Evolutionary conservation across 2,113 vertebrate genomes (phyloP).

Genomic region (Paralichthys olivaceus): DNA sequence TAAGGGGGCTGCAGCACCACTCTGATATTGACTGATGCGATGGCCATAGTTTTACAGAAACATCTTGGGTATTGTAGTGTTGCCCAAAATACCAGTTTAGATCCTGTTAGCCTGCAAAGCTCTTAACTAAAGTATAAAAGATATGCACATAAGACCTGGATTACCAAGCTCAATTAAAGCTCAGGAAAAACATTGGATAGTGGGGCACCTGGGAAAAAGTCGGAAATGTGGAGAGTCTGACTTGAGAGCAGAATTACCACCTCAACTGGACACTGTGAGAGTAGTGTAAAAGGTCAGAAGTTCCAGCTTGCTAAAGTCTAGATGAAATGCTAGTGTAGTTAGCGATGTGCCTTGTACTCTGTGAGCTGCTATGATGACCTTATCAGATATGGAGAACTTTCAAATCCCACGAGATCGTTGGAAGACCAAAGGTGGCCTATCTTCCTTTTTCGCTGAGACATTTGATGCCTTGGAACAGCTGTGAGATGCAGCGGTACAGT

Average conservation of each 20-base stretch:
- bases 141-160: slow-evolving; percentile 19
- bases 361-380: slow-evolving; percentile 66
- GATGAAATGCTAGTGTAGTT: slow-evolving; percentile 61
- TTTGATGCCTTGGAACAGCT: slow-evolving; percentile 27
- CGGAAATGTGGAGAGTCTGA: slow-evolving; percentile 33
- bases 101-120: background rate
- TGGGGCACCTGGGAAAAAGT: slow-evolving; percentile 41
- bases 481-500: slow-evolving; percentile 4
- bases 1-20: background rate
- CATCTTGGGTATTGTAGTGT: background rate
- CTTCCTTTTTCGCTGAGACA: slow-evolving; percentile 12
- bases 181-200: background rate
- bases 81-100: background rate
- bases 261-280: slow-evolving; percentile 40
- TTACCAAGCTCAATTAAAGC: slow-evolving; percentile 30
- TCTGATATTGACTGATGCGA: background rate
- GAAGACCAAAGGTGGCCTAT: slow-evolving; percentile 35
- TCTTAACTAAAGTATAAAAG: background rate
- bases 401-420: slow-evolving; percentile 47
- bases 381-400: slow-evolving; percentile 66
- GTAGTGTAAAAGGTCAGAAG: slow-evolving; percentile 71
- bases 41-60: background rate
- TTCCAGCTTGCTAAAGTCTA: slow-evolving; percentile 59
- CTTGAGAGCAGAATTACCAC: slow-evolving; percentile 48
- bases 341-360: slow-evolving; percentile 48